Conservation (phyloP, 1,140 invertebrate species). For the Latrodectus geometricus region DNA sequence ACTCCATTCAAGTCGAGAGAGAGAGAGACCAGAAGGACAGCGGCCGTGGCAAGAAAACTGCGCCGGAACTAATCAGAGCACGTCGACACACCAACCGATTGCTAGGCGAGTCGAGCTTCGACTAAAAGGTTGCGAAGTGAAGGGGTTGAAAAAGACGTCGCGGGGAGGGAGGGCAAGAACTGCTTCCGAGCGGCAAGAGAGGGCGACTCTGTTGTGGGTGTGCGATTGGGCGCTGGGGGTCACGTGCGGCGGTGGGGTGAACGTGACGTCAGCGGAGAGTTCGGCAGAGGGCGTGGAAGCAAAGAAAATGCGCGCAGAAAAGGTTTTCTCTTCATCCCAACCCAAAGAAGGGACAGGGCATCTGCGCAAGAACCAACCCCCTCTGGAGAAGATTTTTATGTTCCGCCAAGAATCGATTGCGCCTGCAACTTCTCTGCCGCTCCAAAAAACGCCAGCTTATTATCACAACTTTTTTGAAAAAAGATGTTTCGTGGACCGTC, state of each 20-base stretch:
- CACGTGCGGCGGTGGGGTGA: constrained; percentile 32
- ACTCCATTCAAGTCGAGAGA: constrained; percentile 45
- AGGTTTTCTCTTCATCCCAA: constrained; percentile 1
- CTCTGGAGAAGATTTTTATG: constrained; percentile 45
- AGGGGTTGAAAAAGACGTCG: constrained; percentile 29
- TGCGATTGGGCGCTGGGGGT: constrained; percentile 30
- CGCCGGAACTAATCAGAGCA: constrained; percentile 45
- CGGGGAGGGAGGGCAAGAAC: constrained; percentile 11
- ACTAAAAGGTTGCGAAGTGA: constrained; percentile 25
- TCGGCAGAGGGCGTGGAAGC: constrained; percentile 19
- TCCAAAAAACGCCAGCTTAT: background rate
- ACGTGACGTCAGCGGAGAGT: constrained; percentile 32
- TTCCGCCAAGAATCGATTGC: constrained; percentile 11
- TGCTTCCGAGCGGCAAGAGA: constrained; percentile 12
- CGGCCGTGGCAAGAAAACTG: constrained; percentile 16
- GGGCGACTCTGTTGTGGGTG: constrained; percentile 22
- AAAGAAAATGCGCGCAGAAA: constrained; percentile 43
- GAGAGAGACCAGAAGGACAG: constrained; percentile 46
- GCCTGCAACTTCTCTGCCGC: constrained; percentile 18
- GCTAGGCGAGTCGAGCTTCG: constrained; percentile 37
- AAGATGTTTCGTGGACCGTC: constrained; percentile 30
- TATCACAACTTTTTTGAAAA: background rate
- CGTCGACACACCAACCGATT: constrained; percentile 39
- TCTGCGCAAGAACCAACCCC: constrained; percentile 48
- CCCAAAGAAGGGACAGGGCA: constrained; percentile 14